Conservation (phyloP, 2,113 vertebrate species). For the Montifringilla adamsi region DNA sequence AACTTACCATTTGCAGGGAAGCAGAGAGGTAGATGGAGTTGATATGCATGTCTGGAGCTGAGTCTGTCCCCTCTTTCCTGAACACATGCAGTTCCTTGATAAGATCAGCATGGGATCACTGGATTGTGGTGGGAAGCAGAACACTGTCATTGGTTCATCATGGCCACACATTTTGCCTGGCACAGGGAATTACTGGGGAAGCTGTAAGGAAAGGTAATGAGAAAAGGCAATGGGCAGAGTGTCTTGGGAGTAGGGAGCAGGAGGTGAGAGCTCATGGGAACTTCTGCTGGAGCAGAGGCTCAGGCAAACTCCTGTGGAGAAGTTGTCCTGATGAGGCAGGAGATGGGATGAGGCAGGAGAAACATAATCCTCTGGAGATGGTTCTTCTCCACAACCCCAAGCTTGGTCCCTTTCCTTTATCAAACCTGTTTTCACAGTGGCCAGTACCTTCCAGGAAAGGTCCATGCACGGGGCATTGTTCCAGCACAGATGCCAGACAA, state of each 20-base stretch:
- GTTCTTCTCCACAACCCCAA: background rate
- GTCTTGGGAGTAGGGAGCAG: background rate
- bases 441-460: background rate
- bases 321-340: background rate
- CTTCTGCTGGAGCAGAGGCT: background rate
- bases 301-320: background rate
- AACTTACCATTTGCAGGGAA: background rate
- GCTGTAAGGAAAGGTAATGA: background rate
- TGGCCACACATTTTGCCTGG: fast-evolving
- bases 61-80: background rate
- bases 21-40: background rate
- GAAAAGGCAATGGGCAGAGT: background rate
- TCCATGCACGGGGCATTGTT: background rate
- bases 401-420: background rate
- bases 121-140: background rate
- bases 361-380: fast-evolving
- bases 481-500: no score
- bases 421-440: background rate
- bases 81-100: background rate
- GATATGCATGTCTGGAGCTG: background rate
- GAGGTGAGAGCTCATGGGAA: background rate
- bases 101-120: background rate
- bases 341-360: background rate
- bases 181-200: fast-evolving
- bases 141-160: background rate